Base-by-base conservation (phyloP, 2,797 vertebrate genomes). In the Rhincodon typus region DNA sequence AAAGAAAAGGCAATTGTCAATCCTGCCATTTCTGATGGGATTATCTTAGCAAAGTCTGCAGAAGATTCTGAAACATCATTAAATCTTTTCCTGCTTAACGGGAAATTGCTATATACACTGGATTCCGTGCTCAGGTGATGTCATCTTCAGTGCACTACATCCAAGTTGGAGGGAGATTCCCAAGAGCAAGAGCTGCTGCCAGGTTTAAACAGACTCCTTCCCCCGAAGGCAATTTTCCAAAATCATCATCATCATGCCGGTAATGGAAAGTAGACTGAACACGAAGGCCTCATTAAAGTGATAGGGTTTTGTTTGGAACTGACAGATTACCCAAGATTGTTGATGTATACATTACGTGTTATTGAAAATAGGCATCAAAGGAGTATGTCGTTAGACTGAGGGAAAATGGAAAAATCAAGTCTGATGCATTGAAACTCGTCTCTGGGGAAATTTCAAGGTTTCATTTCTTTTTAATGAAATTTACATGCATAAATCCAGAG, bases 401-500 rank as follows among this genome's bases (percentile, higher is more conserved):
- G 69, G 42, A 3, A 30, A 34, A 53, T 21, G 84, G 42, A 67
- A 94, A 8, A 27, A 10, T 34, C 4, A 57, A 46, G 69, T 46
- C 67, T 70, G 67, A 42, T 66, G 70, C 6, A 77, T 95, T 8
- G 34, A 74, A 94, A 95, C 13, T 95, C 42, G 34, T n/a, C 94
- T 77, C 30, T 19, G 13, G 50, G 50, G 46, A 74, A 95, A 95
- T 53, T 53, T 95, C 30, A 74, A 19, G 42, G 74, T 77, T 77
- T 95, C 70, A 95, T 17, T 74, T 53, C 53, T 95, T 62, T 62
- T 19, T 74, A 53, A 53, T 66, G 62, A 2, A 23, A 34, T 94
- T 34, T 74, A 94, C 46, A 53, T 94, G 27, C 30, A 53, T 95
- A 57, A 96, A 95, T 88, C 96, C 97, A 96, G 90, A 96, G 96